A percentile compares a stretch with the other conserved stretches of the same genome.
Evolutionary conservation across 2,888 invertebrate genomes (phyloP).

Genomic region (Argyra leucocephala): DNA sequence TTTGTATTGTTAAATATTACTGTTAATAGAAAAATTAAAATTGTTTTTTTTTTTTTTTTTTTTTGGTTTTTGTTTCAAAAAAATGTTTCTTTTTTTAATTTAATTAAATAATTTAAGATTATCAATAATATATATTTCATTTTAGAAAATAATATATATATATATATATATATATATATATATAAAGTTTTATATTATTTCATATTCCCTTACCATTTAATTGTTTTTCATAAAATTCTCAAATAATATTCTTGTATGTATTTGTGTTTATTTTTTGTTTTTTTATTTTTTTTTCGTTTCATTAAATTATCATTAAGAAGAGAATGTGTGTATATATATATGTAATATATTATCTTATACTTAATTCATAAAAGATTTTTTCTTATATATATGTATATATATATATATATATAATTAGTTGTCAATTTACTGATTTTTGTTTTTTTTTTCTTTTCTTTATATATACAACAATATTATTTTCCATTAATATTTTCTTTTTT

Average conservation of each 20-base stretch:
- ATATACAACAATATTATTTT: background rate
- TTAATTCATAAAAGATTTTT: background rate
- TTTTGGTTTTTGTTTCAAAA: too few relatives aligned
- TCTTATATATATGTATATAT: background rate
- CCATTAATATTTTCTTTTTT: background rate
- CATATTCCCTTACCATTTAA: background rate
- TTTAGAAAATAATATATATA: too few relatives aligned
- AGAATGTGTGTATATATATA: too few relatives aligned
- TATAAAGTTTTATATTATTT: background rate
- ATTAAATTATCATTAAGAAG: constrained; percentile 1
- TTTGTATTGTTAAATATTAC: too few relatives aligned
- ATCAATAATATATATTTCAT: too few relatives aligned
- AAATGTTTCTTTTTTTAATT: too few relatives aligned
- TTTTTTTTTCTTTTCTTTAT: too few relatives aligned
- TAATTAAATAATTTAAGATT: too few relatives aligned
- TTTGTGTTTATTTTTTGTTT: background rate
- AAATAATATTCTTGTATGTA: background rate
- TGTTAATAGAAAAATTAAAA: too few relatives aligned
- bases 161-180: too few relatives aligned
- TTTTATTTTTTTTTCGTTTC: background rate
- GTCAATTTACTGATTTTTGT: background rate
- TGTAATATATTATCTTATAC: background rate
- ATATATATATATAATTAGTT: too few relatives aligned
- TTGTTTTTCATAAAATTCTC: background rate
- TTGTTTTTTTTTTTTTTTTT: too few relatives aligned